Conservation (phyloP, 30 jellyfish, hydroid and myxozoan genomes). For the Hydra vulgaris region DNA sequence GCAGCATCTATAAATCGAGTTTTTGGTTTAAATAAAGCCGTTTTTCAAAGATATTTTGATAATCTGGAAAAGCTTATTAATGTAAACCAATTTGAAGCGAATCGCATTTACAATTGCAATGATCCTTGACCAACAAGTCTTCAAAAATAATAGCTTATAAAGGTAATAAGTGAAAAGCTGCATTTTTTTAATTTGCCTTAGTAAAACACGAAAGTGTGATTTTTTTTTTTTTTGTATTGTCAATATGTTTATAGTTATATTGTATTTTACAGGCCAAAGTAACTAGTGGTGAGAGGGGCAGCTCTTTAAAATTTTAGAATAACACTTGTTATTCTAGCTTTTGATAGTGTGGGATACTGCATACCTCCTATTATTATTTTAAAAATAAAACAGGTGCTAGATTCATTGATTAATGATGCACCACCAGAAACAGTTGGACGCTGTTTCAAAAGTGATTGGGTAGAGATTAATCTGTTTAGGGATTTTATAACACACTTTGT, state of each 20-base stretch:
- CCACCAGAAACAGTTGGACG: neutral
- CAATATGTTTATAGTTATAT: neutral
- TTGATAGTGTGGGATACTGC: neutral
- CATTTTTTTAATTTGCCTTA: neutral
- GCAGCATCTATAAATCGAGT: constrained; percentile 39
- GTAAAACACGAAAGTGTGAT: neutral
- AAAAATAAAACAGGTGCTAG: neutral
- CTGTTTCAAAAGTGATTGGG: neutral
- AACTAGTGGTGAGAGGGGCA: constrained; percentile 10
- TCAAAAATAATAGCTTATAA: constrained; percentile 19
- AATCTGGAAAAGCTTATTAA: constrained; percentile 18
- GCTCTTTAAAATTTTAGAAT: too few species aligned
- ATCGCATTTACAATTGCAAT: constrained; percentile 35
- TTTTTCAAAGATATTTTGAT: neutral
- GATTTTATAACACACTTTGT: neutral
- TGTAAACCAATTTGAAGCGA: constrained; percentile 22
- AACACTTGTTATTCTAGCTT: neutral
- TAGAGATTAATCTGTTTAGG: neutral
- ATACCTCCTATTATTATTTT: neutral
- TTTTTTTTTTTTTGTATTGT: too few species aligned
- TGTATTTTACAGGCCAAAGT: neutral
- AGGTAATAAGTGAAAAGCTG: neutral
- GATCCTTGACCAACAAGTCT: constrained; percentile 44
- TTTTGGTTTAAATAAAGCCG: constrained; percentile 32
- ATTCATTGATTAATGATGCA: neutral